Percentiles rank a stretch among this genome's conserved stretches.
Evolutionary conservation across 1,140 invertebrate species (phyloP).

Genomic region (Scaptomyza montana): DNA sequence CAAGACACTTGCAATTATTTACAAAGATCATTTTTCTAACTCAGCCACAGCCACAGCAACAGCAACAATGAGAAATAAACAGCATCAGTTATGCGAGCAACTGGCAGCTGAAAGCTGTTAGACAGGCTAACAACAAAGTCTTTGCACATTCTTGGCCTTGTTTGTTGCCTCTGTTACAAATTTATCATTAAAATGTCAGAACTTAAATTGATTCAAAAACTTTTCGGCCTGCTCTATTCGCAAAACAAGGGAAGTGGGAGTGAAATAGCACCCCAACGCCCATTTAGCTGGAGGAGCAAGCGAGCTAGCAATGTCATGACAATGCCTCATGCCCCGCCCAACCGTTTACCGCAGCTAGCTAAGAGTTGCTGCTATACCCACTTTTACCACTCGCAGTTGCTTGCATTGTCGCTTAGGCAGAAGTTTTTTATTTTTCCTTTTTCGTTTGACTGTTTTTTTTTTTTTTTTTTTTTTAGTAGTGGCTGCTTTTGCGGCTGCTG

Average conservation of each 20-base stretch:
- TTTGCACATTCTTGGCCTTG: slow-evolving; percentile 52
- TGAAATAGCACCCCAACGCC: background rate
- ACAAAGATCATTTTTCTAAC: slow-evolving; percentile 61
- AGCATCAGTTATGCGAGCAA: slow-evolving; percentile 18
- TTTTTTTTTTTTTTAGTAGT: slow-evolving; percentile 1
- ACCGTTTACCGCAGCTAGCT: slow-evolving; percentile 1
- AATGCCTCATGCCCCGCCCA: slow-evolving; percentile 21
- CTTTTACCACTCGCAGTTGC: slow-evolving; percentile 11
- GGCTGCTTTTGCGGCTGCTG: slow-evolving; percentile 9
- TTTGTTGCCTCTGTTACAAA: slow-evolving; percentile 66
- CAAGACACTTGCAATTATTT: slow-evolving; percentile 63
- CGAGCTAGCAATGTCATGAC: slow-evolving; percentile 19
- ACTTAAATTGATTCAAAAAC: slow-evolving; percentile 82
- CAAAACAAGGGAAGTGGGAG: too few relatives aligned
- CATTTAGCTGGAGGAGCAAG: background rate
- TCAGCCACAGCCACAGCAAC: slow-evolving; percentile 24
- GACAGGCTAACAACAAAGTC: slow-evolving; percentile 32
- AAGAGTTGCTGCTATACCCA: background rate
- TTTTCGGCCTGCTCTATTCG: slow-evolving; percentile 47
- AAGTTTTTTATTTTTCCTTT: slow-evolving; percentile 22
- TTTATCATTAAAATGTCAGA: slow-evolving; percentile 83
- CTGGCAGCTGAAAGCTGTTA: slow-evolving; percentile 19
- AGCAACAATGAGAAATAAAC: slow-evolving; percentile 11
- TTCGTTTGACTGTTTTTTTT: slow-evolving; percentile 3
- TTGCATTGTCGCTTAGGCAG: slow-evolving; percentile 41